phyloP scores from a whole-genome alignment of 2,797 vertebrate genomes.

The Urophycis tenuis region DNA sequence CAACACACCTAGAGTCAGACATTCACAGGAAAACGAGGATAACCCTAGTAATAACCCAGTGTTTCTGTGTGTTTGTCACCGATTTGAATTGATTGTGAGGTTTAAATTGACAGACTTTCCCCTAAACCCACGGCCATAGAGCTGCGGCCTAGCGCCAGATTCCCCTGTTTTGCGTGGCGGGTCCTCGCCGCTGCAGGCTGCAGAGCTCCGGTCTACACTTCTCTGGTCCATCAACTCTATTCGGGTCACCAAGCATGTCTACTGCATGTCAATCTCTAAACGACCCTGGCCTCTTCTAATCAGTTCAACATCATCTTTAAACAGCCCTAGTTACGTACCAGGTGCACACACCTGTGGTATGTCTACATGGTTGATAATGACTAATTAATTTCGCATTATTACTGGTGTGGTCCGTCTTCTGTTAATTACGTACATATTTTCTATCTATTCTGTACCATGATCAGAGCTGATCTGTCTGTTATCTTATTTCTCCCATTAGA shows the following conservation, averaged over 20 bases:
- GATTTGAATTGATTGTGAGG: too few relatives aligned
- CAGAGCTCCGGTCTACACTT: neutral
- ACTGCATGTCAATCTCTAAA: neutral
- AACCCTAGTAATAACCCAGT: too few relatives aligned
- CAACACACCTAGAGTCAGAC: too few relatives aligned
- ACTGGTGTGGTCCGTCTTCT: neutral
- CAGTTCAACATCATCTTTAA: neutral
- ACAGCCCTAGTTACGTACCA: neutral
- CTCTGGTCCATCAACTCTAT: neutral
- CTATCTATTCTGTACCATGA: neutral
- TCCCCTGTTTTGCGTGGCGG: neutral
- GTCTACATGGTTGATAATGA: neutral
- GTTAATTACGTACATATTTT: neutral
- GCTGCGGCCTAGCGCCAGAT: neutral
- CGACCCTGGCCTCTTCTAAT: neutral
- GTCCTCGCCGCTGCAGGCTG: neutral
- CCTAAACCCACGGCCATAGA: too few relatives aligned
- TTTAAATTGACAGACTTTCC: too few relatives aligned
- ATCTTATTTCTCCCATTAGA: neutral
- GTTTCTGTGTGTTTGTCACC: too few relatives aligned
- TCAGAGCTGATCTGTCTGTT: neutral
- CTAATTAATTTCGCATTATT: neutral
- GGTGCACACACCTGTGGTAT: neutral
- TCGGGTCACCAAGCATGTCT: constrained; percentile 1
- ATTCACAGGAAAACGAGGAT: too few relatives aligned